phyloP scores from a whole-genome alignment of 2,113 vertebrate genomes.

The Asarcornis scutulata region DNA sequence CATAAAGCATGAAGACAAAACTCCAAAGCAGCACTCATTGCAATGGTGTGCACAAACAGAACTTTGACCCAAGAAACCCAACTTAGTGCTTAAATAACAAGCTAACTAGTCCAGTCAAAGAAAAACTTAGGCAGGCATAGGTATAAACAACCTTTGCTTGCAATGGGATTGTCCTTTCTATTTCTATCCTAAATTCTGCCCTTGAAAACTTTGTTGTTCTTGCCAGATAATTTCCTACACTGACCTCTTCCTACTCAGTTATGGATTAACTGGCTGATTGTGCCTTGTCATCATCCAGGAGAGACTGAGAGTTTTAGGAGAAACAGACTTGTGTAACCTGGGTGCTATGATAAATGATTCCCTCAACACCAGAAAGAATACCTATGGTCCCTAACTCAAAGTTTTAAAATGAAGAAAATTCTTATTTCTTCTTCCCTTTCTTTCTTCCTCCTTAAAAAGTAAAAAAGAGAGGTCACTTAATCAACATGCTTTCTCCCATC shows the following conservation, averaged over 20 bases:
- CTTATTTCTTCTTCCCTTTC: neutral
- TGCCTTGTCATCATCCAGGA: constrained; percentile 40
- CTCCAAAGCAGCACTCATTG: neutral
- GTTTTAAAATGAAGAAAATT: constrained; percentile 31
- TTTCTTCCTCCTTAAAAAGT: neutral
- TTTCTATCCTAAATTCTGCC: neutral
- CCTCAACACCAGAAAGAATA: constrained; percentile 35
- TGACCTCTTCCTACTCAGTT: constrained; percentile 10
- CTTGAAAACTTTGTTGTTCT: neutral
- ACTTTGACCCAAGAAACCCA: neutral
- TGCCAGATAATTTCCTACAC: constrained; percentile 16
- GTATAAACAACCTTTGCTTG: neutral
- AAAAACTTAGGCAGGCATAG: neutral
- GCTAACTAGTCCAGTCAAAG: neutral
- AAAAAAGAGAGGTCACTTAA: neutral
- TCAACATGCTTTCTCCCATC: neutral
- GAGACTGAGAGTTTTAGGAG: neutral
- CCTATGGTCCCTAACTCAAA: constrained; percentile 30
- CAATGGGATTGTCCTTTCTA: neutral
- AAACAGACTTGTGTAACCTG: constrained; percentile 14
- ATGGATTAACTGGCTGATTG: constrained; percentile 51
- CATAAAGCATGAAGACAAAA: neutral
- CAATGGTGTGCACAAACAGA: neutral
- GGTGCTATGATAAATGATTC: constrained; percentile 27
- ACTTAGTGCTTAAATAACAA: neutral